These are phyloP conservation scores for Pseudonaja textilis DNA, from an alignment of 2,113 vertebrate species.

Conservation along the genomic window DNA sequence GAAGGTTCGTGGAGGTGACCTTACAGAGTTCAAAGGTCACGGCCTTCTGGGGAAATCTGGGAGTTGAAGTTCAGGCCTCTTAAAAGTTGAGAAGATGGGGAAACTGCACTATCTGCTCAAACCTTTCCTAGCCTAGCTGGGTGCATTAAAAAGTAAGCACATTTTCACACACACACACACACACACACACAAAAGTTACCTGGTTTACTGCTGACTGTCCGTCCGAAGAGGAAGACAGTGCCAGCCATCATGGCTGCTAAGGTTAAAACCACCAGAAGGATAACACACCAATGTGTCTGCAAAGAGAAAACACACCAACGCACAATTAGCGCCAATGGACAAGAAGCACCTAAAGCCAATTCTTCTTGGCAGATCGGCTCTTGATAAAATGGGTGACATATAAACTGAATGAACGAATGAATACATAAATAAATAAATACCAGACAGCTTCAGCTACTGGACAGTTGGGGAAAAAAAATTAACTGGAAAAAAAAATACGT, in stretches of 20 bases:
- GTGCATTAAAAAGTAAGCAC: not conserved
- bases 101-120: too few species aligned
- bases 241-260: constrained; percentile 73
- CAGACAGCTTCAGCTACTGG: not conserved
- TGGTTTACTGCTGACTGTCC: constrained; percentile 55
- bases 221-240: constrained; percentile 69
- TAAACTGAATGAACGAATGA: too few species aligned
- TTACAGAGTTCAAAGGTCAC: too few species aligned
- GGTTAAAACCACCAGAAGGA: constrained; percentile 70
- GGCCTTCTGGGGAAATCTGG: too few species aligned
- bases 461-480: not conserved
- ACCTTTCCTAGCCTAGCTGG: not conserved
- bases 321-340: not conserved
- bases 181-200: not conserved
- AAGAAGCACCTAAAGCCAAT: not conserved
- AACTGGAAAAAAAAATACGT: not conserved
- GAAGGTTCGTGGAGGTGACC: too few species aligned
- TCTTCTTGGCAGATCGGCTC: too few species aligned
- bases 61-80: too few species aligned
- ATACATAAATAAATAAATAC: too few species aligned
- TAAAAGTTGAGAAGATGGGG: too few species aligned
- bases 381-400: too few species aligned
- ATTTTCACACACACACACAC: too few species aligned
- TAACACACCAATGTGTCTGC: constrained; percentile 75
- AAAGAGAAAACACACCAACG: not conserved